Evolutionary conservation across 2,113 vertebrate genomes (phyloP), one percentile per base, ranked within the genome.

Genomic region (Cyphomyrus plagiostoma): DNA sequence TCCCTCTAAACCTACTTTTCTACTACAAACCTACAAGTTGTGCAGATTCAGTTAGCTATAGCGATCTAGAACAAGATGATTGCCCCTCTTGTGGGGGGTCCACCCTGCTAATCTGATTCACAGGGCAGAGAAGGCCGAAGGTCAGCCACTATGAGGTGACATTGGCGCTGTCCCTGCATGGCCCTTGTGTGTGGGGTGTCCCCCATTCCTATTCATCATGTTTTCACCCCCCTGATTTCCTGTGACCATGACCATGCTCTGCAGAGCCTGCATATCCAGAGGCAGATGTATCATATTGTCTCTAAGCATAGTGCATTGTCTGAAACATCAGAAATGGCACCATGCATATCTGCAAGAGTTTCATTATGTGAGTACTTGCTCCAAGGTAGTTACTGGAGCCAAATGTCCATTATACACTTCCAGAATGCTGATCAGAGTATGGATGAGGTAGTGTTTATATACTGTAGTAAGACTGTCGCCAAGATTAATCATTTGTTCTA

Each of bases 31-130:
- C 30, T 35, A 7, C n/a, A 39, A 39, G 30, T 39, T 77, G 35
- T 42, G 4, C 35, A 77, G 74, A 13, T 90, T 90, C 90, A 84
- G 90, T 92, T 91, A 94, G 90, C 90, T 91, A 91, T 90, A 93
- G 92, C 91, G 86, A 26, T 9, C 42, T 42, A 42, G 86, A 26
- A 48, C 9, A 70, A 42, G 91, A 89, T 58, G n/a, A 56, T 91
- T 88, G 49, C 85, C 90, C 77, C 82, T 56, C 83, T 88, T 88
- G 82, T 58, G 52, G 80, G 86, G 90, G 90, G 77, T 56, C 92
- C 52, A 90, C 48, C 56, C 21, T 89, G 49, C 26, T 53, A 89
- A 88, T 46, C 53, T 23, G 91, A 90, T 91, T 45, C 74, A 89
- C 58, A 83, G 88, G 88, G 90, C 83, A 88, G 90, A 19, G 45